These are phyloP conservation scores for Vollenhovia emeryi DNA, from an alignment of 1,140 invertebrate species.

Conservation along the genomic window DNA sequence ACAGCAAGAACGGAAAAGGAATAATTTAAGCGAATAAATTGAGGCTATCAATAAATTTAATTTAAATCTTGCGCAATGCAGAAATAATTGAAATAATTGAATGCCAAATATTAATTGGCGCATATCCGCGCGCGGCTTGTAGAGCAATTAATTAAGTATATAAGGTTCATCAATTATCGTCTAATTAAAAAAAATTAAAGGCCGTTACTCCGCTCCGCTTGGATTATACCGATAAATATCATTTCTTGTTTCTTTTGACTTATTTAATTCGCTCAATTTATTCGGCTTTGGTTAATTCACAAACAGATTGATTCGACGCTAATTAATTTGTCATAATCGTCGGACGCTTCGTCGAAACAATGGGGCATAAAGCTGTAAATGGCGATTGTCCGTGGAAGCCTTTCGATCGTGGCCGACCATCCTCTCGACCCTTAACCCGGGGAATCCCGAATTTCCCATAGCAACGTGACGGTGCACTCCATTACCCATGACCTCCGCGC, in stretches of 20 bases:
- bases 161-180: neutral
- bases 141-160: constrained; percentile 29
- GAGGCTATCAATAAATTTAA: constrained; percentile 8
- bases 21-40: constrained; percentile 13
- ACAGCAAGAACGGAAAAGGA: neutral
- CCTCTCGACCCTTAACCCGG: constrained; percentile 58
- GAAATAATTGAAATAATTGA: constrained; percentile 24
- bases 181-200: constrained; percentile 19
- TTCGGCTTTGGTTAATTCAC: neutral
- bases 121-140: neutral
- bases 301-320: neutral
- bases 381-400: constrained; percentile 17
- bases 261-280: neutral
- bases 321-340: constrained; percentile 27
- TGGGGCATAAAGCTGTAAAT: constrained; percentile 8
- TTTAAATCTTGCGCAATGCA: neutral
- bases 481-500: constrained; percentile 77
- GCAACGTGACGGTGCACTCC: constrained; percentile 74
- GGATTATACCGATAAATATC: neutral
- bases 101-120: constrained; percentile 24
- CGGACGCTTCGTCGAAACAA: neutral
- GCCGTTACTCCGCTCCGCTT: neutral
- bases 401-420: constrained; percentile 30
- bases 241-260: neutral
- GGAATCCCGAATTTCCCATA: constrained; percentile 74